Conservation (phyloP, 2,888 invertebrate genomes). For the Melinaea marsaeus region DNA sequence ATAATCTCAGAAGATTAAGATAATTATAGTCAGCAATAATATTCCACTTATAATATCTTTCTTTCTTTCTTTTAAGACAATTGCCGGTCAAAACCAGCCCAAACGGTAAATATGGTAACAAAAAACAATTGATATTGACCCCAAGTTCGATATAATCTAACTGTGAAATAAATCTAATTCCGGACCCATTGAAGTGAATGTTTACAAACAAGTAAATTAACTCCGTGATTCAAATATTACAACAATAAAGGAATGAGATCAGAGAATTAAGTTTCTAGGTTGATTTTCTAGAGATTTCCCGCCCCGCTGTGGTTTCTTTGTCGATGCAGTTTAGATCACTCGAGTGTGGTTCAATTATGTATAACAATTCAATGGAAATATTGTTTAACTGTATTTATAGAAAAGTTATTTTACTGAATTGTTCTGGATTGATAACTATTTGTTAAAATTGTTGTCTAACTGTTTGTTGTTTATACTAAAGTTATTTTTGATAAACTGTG, state of each 20-base stretch:
- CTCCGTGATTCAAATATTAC: conserved; percentile 25
- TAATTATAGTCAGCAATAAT: no score
- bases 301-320: conserved; percentile 36
- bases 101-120: conserved; percentile 15
- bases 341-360: conserved; percentile 13
- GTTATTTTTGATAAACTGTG: no score
- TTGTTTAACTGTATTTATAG: not conserved
- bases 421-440: not conserved
- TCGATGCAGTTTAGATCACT: conserved; percentile 23
- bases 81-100: conserved; percentile 10
- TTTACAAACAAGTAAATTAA: conserved; percentile 8
- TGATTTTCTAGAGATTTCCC: conserved; percentile 34
- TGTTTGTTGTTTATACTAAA: not conserved
- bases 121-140: conserved; percentile 17
- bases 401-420: not conserved
- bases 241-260: conserved; percentile 44
- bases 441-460: not conserved
- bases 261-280: conserved; percentile 44
- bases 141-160: conserved; percentile 49
- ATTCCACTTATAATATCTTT: no score
- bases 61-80: conserved; percentile 22
- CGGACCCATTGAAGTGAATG: conserved; percentile 32
- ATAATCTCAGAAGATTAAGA: no score
- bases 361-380: not conserved
- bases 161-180: conserved; percentile 53